phyloP scores from a whole-genome alignment of 1,140 invertebrate genomes.

The Lanistes nyassanus region DNA sequence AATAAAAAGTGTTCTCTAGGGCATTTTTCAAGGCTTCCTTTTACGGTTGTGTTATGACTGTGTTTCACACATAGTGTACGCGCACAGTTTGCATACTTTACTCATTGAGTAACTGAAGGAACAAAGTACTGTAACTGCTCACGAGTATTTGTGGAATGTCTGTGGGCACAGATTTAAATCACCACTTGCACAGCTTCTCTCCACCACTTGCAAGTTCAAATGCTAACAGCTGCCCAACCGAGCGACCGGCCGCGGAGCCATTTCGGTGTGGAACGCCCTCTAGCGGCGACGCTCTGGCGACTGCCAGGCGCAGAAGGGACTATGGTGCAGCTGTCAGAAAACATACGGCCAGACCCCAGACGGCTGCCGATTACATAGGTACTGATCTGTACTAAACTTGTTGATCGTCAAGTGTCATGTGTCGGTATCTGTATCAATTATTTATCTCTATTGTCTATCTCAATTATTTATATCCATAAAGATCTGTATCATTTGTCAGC shows the following conservation, averaged over 20 bases:
- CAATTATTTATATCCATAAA: no score
- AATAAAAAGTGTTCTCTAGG: no score
- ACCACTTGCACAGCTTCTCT: constrained; percentile 4
- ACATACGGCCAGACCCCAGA: constrained; percentile 46
- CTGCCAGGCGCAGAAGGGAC: constrained; percentile 40
- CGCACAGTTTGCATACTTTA: no score
- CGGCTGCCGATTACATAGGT: constrained; percentile 51
- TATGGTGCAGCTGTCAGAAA: constrained; percentile 53
- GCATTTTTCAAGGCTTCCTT: no score
- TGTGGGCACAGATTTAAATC: constrained; percentile 16
- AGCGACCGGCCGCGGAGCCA: constrained; percentile 11
- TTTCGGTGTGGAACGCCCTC: constrained; percentile 50
- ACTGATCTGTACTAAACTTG: background rate
- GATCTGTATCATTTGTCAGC: no score
- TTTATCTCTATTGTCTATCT: background rate
- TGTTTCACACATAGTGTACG: no score
- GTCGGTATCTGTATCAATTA: background rate
- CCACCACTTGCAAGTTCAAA: background rate
- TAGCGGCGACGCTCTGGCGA: constrained; percentile 18
- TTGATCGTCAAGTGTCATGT: background rate
- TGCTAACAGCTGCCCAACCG: background rate
- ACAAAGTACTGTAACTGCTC: no score
- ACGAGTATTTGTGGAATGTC: no score
- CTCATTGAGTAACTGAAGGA: background rate
- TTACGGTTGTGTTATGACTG: no score